A percentile compares a stretch with the other conserved stretches of the same genome.
Conservation (phyloP, 2,797 vertebrate species). For the Gymnopithys bicolor region DNA sequence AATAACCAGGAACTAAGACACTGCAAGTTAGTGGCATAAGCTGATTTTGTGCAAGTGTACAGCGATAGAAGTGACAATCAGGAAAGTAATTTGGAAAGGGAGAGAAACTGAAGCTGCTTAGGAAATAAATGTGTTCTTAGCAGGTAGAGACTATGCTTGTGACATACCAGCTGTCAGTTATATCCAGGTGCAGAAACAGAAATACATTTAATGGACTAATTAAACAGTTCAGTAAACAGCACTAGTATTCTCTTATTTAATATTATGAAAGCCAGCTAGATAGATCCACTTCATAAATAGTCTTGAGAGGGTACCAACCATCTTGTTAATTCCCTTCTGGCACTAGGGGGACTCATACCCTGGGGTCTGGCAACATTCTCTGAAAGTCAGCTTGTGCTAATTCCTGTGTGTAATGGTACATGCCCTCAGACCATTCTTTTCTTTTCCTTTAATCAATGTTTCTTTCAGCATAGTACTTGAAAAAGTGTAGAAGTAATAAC, state of each 20-base stretch:
- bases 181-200: neutral
- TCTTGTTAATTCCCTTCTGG: neutral
- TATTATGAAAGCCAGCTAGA: neutral
- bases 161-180: neutral
- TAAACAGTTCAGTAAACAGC: neutral
- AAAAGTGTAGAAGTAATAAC: neutral
- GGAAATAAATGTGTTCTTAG: neutral
- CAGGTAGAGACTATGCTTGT: neutral
- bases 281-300: neutral
- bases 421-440: neutral
- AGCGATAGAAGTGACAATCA: neutral
- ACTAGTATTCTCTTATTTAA: neutral
- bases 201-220: neutral
- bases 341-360: accelerated
- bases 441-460: neutral
- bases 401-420: neutral
- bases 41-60: conserved; percentile 20
- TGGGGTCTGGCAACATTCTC: neutral
- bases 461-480: neutral
- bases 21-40: neutral
- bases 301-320: neutral
- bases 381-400: neutral
- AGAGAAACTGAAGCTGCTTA: neutral
- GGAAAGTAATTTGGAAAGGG: neutral
- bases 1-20: conserved; percentile 8